Base-by-base conservation (phyloP, 2,113 vertebrate species). In the Arenaria interpres region DNA sequence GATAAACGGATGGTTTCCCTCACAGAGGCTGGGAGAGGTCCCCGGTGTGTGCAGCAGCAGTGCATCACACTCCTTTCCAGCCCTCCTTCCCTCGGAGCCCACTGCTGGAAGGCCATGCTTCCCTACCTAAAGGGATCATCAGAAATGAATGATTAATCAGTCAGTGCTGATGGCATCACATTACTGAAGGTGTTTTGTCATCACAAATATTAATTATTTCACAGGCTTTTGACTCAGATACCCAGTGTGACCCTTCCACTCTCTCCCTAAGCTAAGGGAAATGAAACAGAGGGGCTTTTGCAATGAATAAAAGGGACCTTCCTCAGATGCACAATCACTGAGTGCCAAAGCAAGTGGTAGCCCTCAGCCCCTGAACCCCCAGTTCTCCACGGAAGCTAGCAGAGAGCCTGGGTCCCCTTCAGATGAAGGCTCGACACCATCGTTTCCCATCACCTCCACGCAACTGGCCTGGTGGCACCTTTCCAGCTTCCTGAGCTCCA, bases 321-420 rank as follows among this genome's bases (percentile, higher is more conserved):
- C 33, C 48, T 8, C 33, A 35, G n/a, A 10, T 3, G 3, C 35
- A 50, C 46, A 43, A 22, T 8, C 4, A 0, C 35, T 3, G 17
- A 43, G 18, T 33, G 64, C 32, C 83, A 78, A 48, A 72, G 73
- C 27, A 39, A 59, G 64, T 33, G n/a, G 53, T 4, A 64, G 43
- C 64, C 43, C 78, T 45, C 27, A 32, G 60, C 41, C 64, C 48
- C 43, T 8, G 37, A 11, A 7, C 33, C 33, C 24, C 28, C 24
- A 50, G 5, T 8, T 56, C 77, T 48, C 60, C 39, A 4, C 43
- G 37, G 37, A 1, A 68, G n/a, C 22, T 14, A 48, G 46, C 56
- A 54, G 39, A 37, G 22, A 85, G 45, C 53, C 73, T 41, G 50
- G 7, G 30, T 28, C 28, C 50, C 56, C 64, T 56, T 43, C 75